These are phyloP conservation scores for Norana najaformis DNA, from an alignment of 2,888 invertebrate genomes.

Conservation along the genomic window DNA sequence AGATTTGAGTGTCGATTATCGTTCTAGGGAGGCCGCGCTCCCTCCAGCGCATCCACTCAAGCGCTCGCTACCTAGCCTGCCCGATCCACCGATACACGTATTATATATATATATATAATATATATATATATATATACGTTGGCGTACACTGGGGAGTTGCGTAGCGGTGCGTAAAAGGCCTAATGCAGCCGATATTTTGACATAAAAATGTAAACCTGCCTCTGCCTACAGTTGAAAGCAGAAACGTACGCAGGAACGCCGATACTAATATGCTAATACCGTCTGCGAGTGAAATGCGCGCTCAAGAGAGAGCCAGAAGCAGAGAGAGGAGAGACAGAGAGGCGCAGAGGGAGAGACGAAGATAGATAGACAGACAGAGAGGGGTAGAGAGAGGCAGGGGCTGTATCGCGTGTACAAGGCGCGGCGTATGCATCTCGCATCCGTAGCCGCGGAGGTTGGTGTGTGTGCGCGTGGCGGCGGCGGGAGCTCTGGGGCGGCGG, in stretches of 20 bases:
- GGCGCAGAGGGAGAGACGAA: background rate
- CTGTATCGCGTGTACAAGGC: background rate
- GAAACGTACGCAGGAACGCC: background rate
- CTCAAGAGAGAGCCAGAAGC: background rate
- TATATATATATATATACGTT: too few relatives aligned
- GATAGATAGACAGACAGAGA: background rate
- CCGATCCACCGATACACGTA: background rate
- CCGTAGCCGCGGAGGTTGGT: background rate
- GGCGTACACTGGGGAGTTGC: background rate
- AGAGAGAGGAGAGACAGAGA: background rate
- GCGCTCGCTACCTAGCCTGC: background rate
- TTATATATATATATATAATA: background rate
- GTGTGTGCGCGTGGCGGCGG: background rate
- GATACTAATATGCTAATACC: constrained; percentile 1
- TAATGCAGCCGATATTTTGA: background rate
- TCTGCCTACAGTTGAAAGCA: background rate
- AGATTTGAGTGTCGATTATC: constrained; percentile 13
- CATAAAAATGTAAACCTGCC: background rate
- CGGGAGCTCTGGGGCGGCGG: background rate
- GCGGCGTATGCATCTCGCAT: constrained; percentile 13
- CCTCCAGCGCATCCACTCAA: background rate
- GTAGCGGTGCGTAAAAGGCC: background rate
- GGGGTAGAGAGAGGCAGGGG: background rate
- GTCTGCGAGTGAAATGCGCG: background rate
- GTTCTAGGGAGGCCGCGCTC: background rate